Conservation (phyloP, 92 coral and sea anemone species). For the Actinostola sp. region DNA sequence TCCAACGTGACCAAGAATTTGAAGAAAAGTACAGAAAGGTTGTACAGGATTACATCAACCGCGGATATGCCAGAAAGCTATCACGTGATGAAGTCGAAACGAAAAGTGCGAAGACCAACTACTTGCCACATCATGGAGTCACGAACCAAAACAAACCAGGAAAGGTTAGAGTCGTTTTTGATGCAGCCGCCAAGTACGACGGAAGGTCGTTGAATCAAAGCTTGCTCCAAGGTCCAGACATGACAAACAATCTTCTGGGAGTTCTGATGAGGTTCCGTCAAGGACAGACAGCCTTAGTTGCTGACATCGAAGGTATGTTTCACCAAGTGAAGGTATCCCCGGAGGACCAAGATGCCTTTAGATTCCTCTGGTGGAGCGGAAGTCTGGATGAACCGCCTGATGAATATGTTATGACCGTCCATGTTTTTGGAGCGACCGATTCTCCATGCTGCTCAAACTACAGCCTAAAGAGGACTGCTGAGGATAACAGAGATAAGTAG, state of each 20-base stretch:
- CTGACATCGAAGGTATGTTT: conserved; percentile 35
- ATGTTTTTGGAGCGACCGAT: conserved; percentile 30
- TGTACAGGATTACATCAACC: conserved; percentile 22
- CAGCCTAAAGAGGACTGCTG: conserved; percentile 13
- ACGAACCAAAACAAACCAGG: neutral
- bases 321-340: conserved; percentile 25
- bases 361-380: conserved; percentile 28
- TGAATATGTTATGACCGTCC: conserved; percentile 19
- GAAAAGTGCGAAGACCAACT: neutral
- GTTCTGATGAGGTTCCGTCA: conserved; percentile 34
- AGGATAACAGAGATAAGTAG: neutral
- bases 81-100: neutral
- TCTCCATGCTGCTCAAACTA: conserved; percentile 21
- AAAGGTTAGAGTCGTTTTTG: conserved; percentile 10
- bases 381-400: conserved; percentile 5
- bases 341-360: conserved; percentile 14
- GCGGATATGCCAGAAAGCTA: conserved; percentile 12
- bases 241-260: conserved; percentile 22
- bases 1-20: neutral
- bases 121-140: conserved; percentile 1
- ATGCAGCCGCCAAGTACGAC: neutral
- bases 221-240: conserved; percentile 24
- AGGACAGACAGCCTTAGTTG: conserved; percentile 7
- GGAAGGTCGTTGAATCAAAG: conserved; percentile 9
- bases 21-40: conserved; percentile 7